These are phyloP conservation scores for Drosophila formosana DNA, from an alignment of 2,888 invertebrate species.

Conservation along the genomic window DNA sequence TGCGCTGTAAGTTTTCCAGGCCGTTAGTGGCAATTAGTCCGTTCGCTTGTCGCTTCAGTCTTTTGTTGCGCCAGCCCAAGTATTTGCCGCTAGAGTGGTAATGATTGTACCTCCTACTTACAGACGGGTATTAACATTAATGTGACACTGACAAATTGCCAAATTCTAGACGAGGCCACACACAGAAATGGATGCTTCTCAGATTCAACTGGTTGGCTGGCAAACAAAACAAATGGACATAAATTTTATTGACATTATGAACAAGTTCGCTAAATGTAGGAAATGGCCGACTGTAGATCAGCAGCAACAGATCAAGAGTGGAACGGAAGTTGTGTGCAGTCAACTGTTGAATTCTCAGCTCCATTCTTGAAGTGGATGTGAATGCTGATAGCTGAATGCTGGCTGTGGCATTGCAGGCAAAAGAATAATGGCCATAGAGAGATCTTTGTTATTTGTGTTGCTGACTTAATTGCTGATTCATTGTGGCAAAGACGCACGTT, in stretches of 20 bases:
- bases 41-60: conserved; percentile 37
- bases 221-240: conserved; percentile 69
- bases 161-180: conserved; percentile 71
- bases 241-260: conserved; percentile 80
- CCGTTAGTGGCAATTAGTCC: conserved; percentile 57
- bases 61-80: conserved; percentile 55
- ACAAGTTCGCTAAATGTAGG: conserved; percentile 62
- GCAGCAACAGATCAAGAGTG: conserved; percentile 50
- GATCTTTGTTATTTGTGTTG: not conserved
- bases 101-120: not conserved
- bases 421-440: conserved; percentile 65
- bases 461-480: conserved; percentile 18
- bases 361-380: conserved; percentile 7
- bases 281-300: conserved; percentile 45
- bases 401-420: conserved; percentile 45
- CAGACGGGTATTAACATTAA: conserved; percentile 46
- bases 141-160: conserved; percentile 77
- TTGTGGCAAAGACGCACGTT: conserved; percentile 51
- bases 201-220: conserved; percentile 6
- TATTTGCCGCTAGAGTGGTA: conserved; percentile 36
- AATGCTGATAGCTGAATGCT: not conserved
- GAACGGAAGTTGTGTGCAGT: conserved; percentile 79
- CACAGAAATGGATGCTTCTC: conserved; percentile 20
- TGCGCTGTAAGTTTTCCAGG: conserved; percentile 50
- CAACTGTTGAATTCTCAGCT: conserved; percentile 66